phyloP scores from a whole-genome alignment of 2,888 invertebrate genomes.

The Cephus spinipes region DNA sequence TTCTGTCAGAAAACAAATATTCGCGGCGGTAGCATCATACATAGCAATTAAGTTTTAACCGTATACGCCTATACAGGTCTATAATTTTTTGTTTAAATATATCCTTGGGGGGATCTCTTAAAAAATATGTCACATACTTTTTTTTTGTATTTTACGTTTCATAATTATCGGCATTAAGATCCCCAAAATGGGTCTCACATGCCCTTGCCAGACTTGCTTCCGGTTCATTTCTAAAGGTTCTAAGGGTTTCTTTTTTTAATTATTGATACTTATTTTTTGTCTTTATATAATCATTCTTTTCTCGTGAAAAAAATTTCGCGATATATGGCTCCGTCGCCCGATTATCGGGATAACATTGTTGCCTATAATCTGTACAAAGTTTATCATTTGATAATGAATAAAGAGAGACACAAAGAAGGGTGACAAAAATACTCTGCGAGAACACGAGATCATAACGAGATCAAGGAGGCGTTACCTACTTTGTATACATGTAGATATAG shows the following conservation, averaged over 20 bases:
- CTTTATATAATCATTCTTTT: no score
- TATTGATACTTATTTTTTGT: neutral
- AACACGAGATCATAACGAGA: no score
- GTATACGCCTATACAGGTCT: conserved; percentile 14
- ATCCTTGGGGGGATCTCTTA: conserved; percentile 42
- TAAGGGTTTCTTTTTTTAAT: conserved; percentile 21
- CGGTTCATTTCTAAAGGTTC: conserved; percentile 7
- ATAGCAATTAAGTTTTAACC: conserved; percentile 32
- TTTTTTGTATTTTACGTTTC: neutral
- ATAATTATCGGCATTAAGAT: conserved; percentile 1
- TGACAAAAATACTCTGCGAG: no score
- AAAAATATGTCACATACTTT: conserved; percentile 42
- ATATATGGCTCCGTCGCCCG: no score
- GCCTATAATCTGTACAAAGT: no score
- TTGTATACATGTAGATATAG: no score
- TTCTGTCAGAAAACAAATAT: conserved; percentile 11
- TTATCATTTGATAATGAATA: no score
- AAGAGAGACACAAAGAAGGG: no score
- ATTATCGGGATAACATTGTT: no score
- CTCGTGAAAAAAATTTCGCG: no score
- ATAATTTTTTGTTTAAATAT: conserved; percentile 36
- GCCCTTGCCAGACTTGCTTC: neutral
- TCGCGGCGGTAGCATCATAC: conserved; percentile 30
- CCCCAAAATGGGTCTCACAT: neutral
- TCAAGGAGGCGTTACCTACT: no score